Base-by-base conservation (phyloP, 2,113 vertebrate species). In the Pteropus alecto region DNA sequence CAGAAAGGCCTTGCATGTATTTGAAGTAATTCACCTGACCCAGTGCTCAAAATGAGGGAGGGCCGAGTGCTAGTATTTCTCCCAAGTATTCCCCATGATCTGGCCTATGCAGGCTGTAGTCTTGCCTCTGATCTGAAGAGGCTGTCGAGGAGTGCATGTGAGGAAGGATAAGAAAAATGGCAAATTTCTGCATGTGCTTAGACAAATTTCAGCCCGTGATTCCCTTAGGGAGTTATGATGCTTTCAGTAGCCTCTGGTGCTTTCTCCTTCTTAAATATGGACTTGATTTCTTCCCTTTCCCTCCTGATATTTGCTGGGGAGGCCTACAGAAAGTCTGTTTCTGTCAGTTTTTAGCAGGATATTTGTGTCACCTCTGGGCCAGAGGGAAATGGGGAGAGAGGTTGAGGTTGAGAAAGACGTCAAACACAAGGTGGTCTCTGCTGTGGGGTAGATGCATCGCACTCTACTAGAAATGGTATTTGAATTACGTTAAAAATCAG, bases 11-110 rank as follows among this genome's bases (percentile, higher is more conserved):
- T 98, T 98, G 96, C 97, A 98, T 98, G 96, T 97, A 98, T 98
- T 97, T 97, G 97, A 97, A 98, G 97, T 98, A 98, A 98, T 98
- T 98, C 96, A 98, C 97, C 98, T 98, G 98, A 98, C 97, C 98
- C 93, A 96, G 93, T 95, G 97, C 71, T 97, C 89, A 98, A 90
- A 97, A 96, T 93, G 95, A 96, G 87, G 93, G 92, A 97, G 71
- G 71, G 89, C 93, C 96, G 92, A 93, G 79, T 35, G 24, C 89
- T 93, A 92, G 83, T 33, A 73, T 96, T 97, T 90, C 93, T 95
- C 86, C 91, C 43, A 96, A 96, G 93, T 70, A 65, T 87, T 93
- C 67, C 79, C 68, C 56, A 41, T 68, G 82, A 96, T 95, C 73
- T 81, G 82, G 93, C 82, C 41, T 38, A 48, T 41, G 46, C 58